A percentile compares a stretch with the other conserved stretches of the same genome.
Evolutionary conservation across 2,113 vertebrate species (phyloP).

Genomic region (Tamias sibiricus): DNA sequence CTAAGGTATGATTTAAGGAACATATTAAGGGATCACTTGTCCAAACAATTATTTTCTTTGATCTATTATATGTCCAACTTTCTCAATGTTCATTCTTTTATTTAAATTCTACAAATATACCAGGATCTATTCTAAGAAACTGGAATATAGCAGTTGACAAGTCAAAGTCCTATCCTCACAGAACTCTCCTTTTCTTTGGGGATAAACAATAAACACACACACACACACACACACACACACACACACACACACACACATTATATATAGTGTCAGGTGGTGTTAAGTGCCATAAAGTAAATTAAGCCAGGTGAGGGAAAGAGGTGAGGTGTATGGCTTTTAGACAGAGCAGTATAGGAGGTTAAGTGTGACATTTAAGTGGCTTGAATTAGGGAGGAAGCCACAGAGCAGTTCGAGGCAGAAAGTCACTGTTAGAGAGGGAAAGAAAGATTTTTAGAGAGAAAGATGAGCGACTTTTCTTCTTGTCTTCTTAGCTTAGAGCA

Average conservation of each 20-base stretch:
- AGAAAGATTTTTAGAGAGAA: no score
- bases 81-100: not conserved
- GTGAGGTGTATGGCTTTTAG: not conserved
- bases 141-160: not conserved
- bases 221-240: no score
- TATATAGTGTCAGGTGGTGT: not conserved
- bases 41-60: not conserved
- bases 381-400: not conserved
- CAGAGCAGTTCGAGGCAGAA: no score
- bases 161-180: not conserved
- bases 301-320: not conserved
- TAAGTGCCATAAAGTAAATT: not conserved
- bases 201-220: not conserved
- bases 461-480: no score
- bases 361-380: not conserved
- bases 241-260: not conserved
- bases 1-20: not conserved
- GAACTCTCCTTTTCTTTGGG: not conserved
- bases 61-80: not conserved
- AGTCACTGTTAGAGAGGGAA: no score
- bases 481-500: no score
- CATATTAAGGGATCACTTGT: not conserved
- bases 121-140: not conserved
- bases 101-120: not conserved
- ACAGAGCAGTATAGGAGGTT: not conserved